These are phyloP conservation scores for Lichenostomus cassidix DNA, from an alignment of 2,113 vertebrate genomes.

Conservation along the genomic window DNA sequence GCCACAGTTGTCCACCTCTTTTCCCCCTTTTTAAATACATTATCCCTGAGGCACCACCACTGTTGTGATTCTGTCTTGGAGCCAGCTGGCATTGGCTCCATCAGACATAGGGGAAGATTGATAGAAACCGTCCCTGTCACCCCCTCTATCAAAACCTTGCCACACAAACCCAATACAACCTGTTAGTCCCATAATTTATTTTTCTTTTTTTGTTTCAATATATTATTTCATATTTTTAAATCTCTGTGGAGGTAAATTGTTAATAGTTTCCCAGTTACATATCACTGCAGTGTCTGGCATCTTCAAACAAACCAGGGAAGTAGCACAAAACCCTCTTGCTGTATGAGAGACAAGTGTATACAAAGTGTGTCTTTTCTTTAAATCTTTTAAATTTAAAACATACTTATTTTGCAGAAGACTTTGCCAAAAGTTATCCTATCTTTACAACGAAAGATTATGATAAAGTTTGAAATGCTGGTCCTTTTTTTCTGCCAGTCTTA, in stretches of 20 bases:
- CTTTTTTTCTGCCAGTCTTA: neutral
- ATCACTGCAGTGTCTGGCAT: neutral
- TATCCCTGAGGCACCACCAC: neutral
- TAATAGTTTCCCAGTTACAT: neutral
- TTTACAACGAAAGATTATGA: neutral
- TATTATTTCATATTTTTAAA: neutral
- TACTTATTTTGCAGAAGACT: neutral
- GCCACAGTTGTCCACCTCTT: neutral
- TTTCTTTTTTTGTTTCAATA: neutral
- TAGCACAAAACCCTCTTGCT: neutral
- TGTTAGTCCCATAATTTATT: neutral
- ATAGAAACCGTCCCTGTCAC: neutral
- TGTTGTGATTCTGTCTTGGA: neutral
- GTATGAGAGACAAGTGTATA: neutral
- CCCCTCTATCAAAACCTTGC: neutral
- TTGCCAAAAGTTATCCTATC: neutral
- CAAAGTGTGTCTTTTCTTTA: neutral
- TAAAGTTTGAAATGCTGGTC: neutral
- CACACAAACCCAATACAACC: neutral
- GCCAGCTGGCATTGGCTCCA: neutral
- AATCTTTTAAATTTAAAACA: neutral
- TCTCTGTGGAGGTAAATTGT: neutral
- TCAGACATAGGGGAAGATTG: neutral
- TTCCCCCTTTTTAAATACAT: rapidly evolving
- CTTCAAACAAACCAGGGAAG: neutral